Evolutionary conservation across 2,113 vertebrate genomes (phyloP).

Genomic region (Lates calcarifer): DNA sequence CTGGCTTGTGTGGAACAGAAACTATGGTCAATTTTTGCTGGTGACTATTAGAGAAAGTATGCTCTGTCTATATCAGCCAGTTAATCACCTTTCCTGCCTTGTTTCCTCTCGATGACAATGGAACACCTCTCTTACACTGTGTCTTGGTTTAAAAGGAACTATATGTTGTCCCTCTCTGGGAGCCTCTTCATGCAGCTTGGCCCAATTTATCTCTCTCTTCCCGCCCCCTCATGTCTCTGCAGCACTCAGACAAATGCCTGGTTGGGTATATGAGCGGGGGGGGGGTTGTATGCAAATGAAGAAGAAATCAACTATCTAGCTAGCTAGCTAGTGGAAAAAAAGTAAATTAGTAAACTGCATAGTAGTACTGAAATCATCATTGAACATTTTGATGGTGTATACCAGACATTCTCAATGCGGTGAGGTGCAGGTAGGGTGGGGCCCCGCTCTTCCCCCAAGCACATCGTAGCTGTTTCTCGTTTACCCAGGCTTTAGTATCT

Average conservation of each 20-base stretch:
- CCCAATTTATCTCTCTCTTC: conserved; percentile 53
- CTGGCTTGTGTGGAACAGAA: not conserved
- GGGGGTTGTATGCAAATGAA: conserved; percentile 13
- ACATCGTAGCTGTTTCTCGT: not conserved
- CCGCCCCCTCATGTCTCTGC: conserved; percentile 42
- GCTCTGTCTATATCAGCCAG: not conserved
- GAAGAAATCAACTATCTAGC: conserved; percentile 24
- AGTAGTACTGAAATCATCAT: not conserved
- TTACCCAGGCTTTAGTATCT: conserved; percentile 8
- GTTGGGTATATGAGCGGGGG: conserved; percentile 21
- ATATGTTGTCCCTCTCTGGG: conserved; percentile 41
- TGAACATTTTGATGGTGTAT: no score
- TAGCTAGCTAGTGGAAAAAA: conserved; percentile 14
- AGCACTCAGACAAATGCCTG: conserved; percentile 47
- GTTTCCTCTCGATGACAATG: not conserved
- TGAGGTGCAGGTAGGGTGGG: conserved; percentile 12
- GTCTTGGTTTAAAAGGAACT: not conserved
- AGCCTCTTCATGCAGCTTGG: conserved; percentile 56
- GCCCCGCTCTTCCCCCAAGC: not conserved
- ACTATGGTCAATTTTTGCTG: not conserved
- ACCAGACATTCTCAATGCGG: conserved; percentile 1
- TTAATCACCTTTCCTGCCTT: not conserved
- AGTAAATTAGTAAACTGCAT: not conserved
- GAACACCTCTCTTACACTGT: not conserved
- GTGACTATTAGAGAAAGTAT: not conserved